Evolutionary conservation across 2,113 vertebrate species (phyloP), one percentile per base, ranked within the genome.

Genomic region (Zapus hudsonius): DNA sequence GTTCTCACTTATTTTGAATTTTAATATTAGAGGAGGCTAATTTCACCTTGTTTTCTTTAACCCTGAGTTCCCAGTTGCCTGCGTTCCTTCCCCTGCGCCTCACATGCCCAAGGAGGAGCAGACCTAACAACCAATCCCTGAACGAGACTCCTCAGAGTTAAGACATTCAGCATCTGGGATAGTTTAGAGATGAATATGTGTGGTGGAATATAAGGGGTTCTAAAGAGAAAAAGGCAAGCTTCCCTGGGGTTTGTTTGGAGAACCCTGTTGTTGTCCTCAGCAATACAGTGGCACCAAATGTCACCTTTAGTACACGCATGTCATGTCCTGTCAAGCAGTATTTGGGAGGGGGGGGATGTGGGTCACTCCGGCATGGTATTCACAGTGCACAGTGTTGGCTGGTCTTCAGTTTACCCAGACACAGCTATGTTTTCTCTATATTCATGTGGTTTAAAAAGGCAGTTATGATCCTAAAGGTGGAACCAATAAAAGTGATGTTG

Each of bases 401-500:
- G 7, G 3, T 74, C 17, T n/a, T 74, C 7, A 6, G 3, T 80
- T 72, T 66, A 7, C 61, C 25, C 23, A 59, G 42, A 36, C 19
- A 31, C 3, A 22, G 2, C 63, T 83, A 31, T 20, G 64, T 84
- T 42, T 73, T 63, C 23, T 42, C 11, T 19, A 3, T 1, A 8
- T 78, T 74, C 17, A 47, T 2, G 4, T 8, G 22, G 42, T n/a
- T 87, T 20, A 69, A 17, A 59, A 64, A 59, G 63, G 81, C 36
- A 75, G 57, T 75, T 81, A 9, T 13, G 23, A 61, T 72, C 16
- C 40, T 17, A 40, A 27, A 74, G 66, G 55, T 27, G 12, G 16
- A 4, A 0, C 69, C 72, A 15, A 20, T 59, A 6, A 40, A 31
- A 23, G 0, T 0, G 23, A 40, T 12, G 16, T 6, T 42, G 1